Evolutionary conservation across 2,113 vertebrate genomes (phyloP).

Genomic region (Python bivittatus): DNA sequence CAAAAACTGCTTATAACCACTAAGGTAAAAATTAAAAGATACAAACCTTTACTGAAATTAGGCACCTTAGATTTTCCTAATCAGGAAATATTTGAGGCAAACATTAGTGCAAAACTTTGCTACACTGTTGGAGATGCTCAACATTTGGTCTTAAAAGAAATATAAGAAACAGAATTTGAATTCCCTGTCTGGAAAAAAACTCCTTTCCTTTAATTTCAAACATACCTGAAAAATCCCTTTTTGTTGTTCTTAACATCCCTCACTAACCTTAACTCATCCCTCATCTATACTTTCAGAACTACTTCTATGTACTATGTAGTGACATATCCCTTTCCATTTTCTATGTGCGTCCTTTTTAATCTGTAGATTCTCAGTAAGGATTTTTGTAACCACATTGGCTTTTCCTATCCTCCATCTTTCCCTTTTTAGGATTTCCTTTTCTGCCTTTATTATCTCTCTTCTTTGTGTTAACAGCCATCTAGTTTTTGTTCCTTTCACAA

Average conservation of each 20-base stretch:
- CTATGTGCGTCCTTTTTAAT: not conserved
- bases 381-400: not conserved
- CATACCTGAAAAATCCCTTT: not conserved
- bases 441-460: not conserved
- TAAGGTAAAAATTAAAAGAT: not conserved
- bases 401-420: not conserved
- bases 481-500: not conserved
- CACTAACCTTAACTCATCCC: not conserved
- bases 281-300: not conserved
- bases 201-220: not conserved
- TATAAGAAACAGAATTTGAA: not conserved
- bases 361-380: not conserved
- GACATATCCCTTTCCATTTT: not conserved
- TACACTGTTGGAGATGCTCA: not conserved
- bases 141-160: not conserved
- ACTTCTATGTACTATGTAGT: not conserved
- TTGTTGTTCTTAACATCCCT: not conserved
- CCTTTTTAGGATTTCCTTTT: not conserved
- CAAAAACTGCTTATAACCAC: not conserved
- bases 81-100: not conserved
- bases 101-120: not conserved
- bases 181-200: not conserved
- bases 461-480: not conserved
- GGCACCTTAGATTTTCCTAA: not conserved
- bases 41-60: not conserved